Base-by-base conservation (phyloP, 1,140 invertebrate species). In the Brachionus rotundiformis region DNA sequence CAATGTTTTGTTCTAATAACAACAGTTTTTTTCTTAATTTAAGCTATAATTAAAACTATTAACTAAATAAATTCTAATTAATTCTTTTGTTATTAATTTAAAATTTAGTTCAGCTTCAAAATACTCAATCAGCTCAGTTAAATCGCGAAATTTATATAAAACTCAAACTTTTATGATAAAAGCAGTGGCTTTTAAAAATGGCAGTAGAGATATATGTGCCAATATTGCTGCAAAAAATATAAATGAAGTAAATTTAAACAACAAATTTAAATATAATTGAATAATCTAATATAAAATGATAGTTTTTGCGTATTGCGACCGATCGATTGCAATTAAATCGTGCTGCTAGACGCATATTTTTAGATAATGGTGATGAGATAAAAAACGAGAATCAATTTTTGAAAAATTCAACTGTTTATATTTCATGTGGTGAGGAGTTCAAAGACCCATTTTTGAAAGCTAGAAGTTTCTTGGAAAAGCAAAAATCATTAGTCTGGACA, bases 371-470 rank as follows among this genome's bases (percentile, higher is more conserved):
- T 16, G 54, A 81, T 63, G 79, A 81, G 33, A 68, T 81, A 47
- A 47, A 44, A 47, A 63, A 39, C 11, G 54, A 29, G 2, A 76
- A 84, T 27, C 86, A 88, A 36, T 87, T 88, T 63, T 84, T 85
- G 4, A 31, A 83, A 3, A 84, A 86, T 77, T 81, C 83, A 10
- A 84, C 86, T 27, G 84, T 88, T 33, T 88, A 85, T 83, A 84
- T 88, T 10, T 88, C 88, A 1, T 85, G 84, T 82, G 88, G 88
- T 36, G 88, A 88, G 81, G 83, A 84, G 25, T 88, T 86, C 83
- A 86, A 86, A 81, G 84, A 87, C 80, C 87, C 87, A 8, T 85
- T 84, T 65, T 83, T 81, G 33, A 65, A 73, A 33, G 83, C 84
- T 10, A 79, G 54, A n/a, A 36, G 59, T 36, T 25, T 79, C 23